Base-by-base conservation (phyloP, 2,797 vertebrate genomes). In the Poeciliopsis presidionis region DNA sequence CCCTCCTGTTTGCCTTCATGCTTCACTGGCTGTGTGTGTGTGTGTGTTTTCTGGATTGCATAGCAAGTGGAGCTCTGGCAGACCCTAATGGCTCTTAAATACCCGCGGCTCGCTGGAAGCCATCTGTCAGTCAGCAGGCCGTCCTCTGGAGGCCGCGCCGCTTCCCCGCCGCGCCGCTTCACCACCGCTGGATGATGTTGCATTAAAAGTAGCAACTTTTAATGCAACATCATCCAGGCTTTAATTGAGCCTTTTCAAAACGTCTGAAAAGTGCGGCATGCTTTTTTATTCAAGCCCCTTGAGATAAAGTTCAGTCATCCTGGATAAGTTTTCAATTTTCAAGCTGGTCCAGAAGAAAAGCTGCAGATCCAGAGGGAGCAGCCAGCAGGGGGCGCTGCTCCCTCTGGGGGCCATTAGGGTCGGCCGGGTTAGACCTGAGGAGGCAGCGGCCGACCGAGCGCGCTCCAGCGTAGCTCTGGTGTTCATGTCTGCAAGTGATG, bases 41-140 rank as follows among this genome's bases (percentile, higher is more conserved):
- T 84, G 75, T 59, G 45, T 55, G 61, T 75, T 88, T 80, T 77
- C 67, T 77, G 74, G 80, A 87, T 82, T 89, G 78, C 53, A 55
- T 43, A 87, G 91, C 92, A 88, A 92, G 90, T 87, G 84, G 82
- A 86, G 85, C 84, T 92, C 88, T 87, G 84, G 43, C 72, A 84
- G 89, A 91, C 72, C 84, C 87, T 94, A 93, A 94, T 93, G 92
- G 90, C 57, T 86, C 90, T 89, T 92, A 92, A 93, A 93, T 91
- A 91, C 80, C 87, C 86, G 79, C 71, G 71, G 90, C 88, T 81
- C 81, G 83, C 45, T 43, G 79, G 82, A 81, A 84, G 90, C 90
- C 90, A 90, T 93, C 87, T 91, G 91, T 92, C 92, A 86, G 88
- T 93, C 90, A 89, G 77, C 86, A 20, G 65, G 78, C 25, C 61